A percentile compares a stretch with the other conserved stretches of the same genome.
These are phyloP conservation scores for Porites lutea DNA, from an alignment of 64 coral and sea anemone species.

Conservation along the genomic window DNA sequence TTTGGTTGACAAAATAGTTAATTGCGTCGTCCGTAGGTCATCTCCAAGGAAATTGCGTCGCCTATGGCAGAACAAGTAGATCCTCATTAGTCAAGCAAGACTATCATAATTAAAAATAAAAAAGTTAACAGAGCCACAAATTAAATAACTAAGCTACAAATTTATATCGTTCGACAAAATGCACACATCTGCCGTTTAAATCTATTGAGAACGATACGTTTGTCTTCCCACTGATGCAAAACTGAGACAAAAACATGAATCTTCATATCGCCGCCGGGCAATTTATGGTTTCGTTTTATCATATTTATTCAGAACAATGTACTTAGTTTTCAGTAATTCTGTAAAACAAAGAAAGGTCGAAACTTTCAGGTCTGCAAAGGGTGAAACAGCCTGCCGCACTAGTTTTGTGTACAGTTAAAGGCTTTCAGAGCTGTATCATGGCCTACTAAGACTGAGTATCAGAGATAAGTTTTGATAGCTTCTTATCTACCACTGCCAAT, in stretches of 20 bases:
- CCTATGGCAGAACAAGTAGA: neutral
- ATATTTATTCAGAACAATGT: neutral
- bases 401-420: neutral
- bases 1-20: neutral
- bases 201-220: too few relatives aligned
- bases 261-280: neutral
- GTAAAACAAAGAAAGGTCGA: neutral
- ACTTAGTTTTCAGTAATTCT: neutral
- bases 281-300: neutral
- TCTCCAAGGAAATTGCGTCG: neutral
- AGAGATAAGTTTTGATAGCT: constrained; percentile 24
- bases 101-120: too few relatives aligned
- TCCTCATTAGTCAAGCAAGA: too few relatives aligned
- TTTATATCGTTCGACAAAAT: too few relatives aligned
- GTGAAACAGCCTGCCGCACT: neutral
- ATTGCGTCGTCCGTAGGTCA: neutral
- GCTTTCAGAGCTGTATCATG: neutral
- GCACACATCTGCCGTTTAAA: neutral
- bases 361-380: neutral
- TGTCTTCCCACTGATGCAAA: neutral
- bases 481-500: neutral
- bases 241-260: neutral
- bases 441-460: neutral
- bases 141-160: too few relatives aligned
- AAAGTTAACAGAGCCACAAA: too few relatives aligned